Conservation (phyloP, 2,888 invertebrate genomes). For the Cetonia aurata region DNA sequence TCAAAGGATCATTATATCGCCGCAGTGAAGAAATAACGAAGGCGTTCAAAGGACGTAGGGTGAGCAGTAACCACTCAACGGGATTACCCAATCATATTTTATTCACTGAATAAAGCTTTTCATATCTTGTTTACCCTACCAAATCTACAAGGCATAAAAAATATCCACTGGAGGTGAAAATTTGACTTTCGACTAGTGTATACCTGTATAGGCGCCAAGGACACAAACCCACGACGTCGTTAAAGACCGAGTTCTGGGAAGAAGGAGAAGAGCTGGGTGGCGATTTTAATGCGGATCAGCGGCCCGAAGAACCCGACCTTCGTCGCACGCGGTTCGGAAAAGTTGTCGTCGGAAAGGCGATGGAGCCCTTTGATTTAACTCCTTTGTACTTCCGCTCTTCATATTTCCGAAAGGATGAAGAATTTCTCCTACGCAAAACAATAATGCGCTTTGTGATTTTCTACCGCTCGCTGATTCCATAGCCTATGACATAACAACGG, state of each 20-base stretch:
- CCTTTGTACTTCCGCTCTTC: constrained; percentile 39
- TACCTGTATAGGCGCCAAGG: not conserved
- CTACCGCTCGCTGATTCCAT: constrained; percentile 15
- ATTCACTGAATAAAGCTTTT: too few relatives aligned
- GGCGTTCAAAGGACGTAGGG: too few relatives aligned
- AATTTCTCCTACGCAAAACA: constrained; percentile 37
- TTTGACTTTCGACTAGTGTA: too few relatives aligned
- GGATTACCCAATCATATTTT: too few relatives aligned
- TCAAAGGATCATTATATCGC: too few relatives aligned
- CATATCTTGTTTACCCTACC: too few relatives aligned
- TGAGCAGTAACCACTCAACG: too few relatives aligned
- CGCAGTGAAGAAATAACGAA: too few relatives aligned
- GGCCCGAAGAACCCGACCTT: constrained; percentile 8
- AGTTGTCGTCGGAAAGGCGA: constrained; percentile 18
- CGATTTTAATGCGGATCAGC: constrained; percentile 19
- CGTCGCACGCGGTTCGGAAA: constrained; percentile 7
- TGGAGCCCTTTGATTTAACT: constrained; percentile 33
- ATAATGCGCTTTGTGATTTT: constrained; percentile 37
- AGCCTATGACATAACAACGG: constrained; percentile 4
- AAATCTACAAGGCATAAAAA: too few relatives aligned
- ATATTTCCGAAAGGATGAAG: constrained; percentile 27
- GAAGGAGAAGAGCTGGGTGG: not conserved
- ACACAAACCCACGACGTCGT: not conserved
- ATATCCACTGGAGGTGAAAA: too few relatives aligned
- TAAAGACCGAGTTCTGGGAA: not conserved